These are phyloP conservation scores for Lacerta viridis DNA, from an alignment of 2,797 vertebrate species.

Conservation along the genomic window DNA sequence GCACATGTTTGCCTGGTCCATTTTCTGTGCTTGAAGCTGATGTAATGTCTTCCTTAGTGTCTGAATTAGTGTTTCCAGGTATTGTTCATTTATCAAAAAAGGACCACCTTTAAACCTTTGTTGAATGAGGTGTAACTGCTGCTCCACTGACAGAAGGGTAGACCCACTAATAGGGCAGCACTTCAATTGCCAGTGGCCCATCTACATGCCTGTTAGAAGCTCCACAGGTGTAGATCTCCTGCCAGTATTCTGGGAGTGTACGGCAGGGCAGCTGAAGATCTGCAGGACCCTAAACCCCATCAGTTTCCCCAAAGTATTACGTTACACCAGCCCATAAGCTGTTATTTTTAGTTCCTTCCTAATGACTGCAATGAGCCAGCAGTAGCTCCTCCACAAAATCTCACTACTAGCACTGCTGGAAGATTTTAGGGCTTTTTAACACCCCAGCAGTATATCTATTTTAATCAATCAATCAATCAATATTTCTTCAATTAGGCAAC, in stretches of 20 bases:
- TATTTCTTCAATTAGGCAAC: background rate
- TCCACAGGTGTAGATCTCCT: background rate
- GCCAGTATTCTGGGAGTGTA: background rate
- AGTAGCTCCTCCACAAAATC: background rate
- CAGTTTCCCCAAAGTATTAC: background rate
- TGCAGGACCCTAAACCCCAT: background rate
- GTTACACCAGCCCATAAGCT: background rate
- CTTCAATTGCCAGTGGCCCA: background rate
- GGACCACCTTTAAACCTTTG: too few relatives aligned
- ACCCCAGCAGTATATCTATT: too few relatives aligned
- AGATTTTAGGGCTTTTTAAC: too few relatives aligned
- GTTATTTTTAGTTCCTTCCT: background rate
- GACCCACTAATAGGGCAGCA: too few relatives aligned
- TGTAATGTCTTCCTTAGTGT: background rate
- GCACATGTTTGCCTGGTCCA: rapidly evolving
- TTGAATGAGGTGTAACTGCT: background rate
- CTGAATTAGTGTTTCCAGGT: background rate
- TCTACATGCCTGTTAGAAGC: background rate
- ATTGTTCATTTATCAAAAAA: too few relatives aligned
- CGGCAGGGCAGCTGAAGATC: background rate
- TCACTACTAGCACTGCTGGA: too few relatives aligned
- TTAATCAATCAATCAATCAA: too few relatives aligned
- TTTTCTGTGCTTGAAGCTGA: conserved; percentile 17
- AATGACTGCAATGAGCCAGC: background rate
- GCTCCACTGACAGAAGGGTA: background rate